Evolutionary conservation across 23 tunicate species (phyloP), one percentile per base, ranked within the genome.

Genomic region (Trididemnum nubilum): DNA sequence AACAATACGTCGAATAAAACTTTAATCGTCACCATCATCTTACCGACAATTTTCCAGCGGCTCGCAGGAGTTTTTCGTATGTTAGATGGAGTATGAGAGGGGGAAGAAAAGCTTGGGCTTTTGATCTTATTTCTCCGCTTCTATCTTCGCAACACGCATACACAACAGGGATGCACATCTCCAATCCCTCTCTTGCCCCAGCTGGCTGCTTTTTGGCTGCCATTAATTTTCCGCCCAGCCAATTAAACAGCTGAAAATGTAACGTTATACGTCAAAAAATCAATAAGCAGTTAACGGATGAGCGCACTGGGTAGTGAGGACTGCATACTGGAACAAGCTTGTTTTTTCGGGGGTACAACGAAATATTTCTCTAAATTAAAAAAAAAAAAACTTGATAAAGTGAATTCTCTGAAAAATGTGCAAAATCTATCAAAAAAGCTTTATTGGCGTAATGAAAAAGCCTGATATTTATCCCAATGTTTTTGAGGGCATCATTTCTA

Each of bases 61-160:
- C 82, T 33, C 70, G 60, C 29, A 76, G 33, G 86, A 95, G 88
- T 38, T 89, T 89, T 5, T 89, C 89, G 35, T 63, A 86, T 2
- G 92, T 60, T 67, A 89, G 59, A 52, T 95, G 99, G 34, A 63
- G 71, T 75, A 95, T 86, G 28, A 95, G 70, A 40, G 82, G 89
- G 27, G 95, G 99, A 26, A 95, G 69, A 40, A 72, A 61, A 0
- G 87, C 91, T 36, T 90, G 96, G 2, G 99, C 99, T 34, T 84
- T 87, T 0, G 88, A 86, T 52, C 99, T 54, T 2, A 95, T 95
- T 21, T 95, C 95, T 1, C 89, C 87, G 77, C 80, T 90, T 44
- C 99, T 71, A 73, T 95, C 99, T 64, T 95, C 99, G 54, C 95
- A 89, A 79, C 99, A 95, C 0, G 89, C 24, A 59, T 60, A 90